Evolutionary conservation across 1,140 invertebrate species (phyloP).

Genomic region (Carposina sasakii): DNA sequence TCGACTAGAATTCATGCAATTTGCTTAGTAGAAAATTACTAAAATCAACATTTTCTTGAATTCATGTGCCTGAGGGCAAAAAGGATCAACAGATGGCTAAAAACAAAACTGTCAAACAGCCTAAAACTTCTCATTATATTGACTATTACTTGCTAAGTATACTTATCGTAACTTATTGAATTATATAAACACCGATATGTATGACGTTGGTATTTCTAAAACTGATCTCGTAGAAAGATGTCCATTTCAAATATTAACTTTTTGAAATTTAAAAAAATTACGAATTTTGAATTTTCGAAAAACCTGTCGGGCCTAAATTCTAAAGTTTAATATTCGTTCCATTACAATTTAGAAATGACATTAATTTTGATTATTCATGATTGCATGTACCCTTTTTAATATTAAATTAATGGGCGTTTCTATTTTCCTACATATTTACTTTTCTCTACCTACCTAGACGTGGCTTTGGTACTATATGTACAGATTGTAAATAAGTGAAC

Average conservation of each 20-base stretch:
- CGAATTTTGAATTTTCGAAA: slow-evolving; percentile 20
- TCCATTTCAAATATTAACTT: slow-evolving; percentile 25
- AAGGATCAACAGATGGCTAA: too few species aligned
- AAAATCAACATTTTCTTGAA: too few species aligned
- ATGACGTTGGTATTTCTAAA: slow-evolving; percentile 61
- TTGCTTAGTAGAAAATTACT: too few species aligned
- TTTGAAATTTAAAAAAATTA: slow-evolving; percentile 17
- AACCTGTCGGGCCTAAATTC: slow-evolving; percentile 21
- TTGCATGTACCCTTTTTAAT: slow-evolving; percentile 40
- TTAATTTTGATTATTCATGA: slow-evolving; percentile 45
- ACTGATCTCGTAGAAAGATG: slow-evolving; percentile 29
- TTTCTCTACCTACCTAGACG: slow-evolving; percentile 32
- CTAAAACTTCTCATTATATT: slow-evolving; percentile 50
- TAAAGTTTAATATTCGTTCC: slow-evolving; percentile 22
- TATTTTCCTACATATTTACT: slow-evolving; percentile 43
- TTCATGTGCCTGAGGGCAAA: too few species aligned
- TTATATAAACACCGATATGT: slow-evolving; percentile 70
- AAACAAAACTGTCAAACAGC: slow-evolving; percentile 68
- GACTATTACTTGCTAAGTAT: slow-evolving; percentile 65
- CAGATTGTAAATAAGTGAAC: slow-evolving; percentile 49
- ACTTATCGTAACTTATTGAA: slow-evolving; percentile 47
- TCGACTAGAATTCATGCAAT: too few species aligned
- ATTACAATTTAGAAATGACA: slow-evolving; percentile 36
- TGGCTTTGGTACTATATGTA: slow-evolving; percentile 39
- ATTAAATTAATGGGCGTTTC: slow-evolving; percentile 34